Evolutionary conservation across 2,113 vertebrate genomes (phyloP), one percentile per base, ranked within the genome.

Genomic region (Oceanites oceanicus): DNA sequence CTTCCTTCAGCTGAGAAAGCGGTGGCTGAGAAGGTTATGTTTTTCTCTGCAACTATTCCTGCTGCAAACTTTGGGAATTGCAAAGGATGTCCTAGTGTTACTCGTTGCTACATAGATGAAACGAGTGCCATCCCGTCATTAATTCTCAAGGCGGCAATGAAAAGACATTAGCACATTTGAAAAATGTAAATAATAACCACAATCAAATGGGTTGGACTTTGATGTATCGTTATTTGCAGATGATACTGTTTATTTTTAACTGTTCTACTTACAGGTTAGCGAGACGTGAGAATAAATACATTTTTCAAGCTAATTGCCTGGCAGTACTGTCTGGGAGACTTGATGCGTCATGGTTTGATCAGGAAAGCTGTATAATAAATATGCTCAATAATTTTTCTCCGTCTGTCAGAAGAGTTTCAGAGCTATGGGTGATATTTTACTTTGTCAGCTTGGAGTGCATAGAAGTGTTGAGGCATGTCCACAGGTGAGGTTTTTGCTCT

Each of bases 181-280:
- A 14, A 75, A 49, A 15, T 42, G 74, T 47, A 86, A 90, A 80
- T 40, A 68, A 52, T 27, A 66, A 72, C 4, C 78, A 52, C 74
- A 11, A 6, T 34, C 78, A 44, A 68, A 18, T 25, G 78, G 86
- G 63, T 50, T 86, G 94, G 88, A 23, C 88, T 96, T 88, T 76
- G 95, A 76, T 53, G 82, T 79, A 30, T 49, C 13, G 5, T 32
- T 40, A 56, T 73, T 18, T 73, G 86, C 63, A 53, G 92, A 29
- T 36, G 86, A 86, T 45, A 5, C 50, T 86, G 82, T 86, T 90
- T 90, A 93, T 93, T 95, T 94, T 90, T 79, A 90, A 68, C 90
- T 53, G 72, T 63, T 93, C 92, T 73, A 79, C 92, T 92, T 86
- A 15, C 23, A 58, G 88, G 38, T 56, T 38, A 23, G 75, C 11